These are phyloP conservation scores for Nemoura dubitans DNA, from an alignment of 2,888 invertebrate genomes.

Conservation along the genomic window DNA sequence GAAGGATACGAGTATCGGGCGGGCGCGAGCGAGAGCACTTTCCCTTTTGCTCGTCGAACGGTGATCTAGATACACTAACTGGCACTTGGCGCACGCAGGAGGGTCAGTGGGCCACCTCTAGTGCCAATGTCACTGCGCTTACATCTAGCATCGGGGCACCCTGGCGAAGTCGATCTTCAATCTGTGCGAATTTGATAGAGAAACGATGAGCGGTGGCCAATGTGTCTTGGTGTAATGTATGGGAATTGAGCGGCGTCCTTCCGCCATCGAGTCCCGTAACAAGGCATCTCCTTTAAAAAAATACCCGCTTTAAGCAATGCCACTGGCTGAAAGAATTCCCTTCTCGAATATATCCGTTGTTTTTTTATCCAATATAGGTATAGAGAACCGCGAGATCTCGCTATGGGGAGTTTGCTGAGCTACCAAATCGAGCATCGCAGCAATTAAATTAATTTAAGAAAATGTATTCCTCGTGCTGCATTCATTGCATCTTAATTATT, in stretches of 20 bases:
- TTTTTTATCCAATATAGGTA: background rate
- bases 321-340: background rate
- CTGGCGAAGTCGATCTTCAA: too few species aligned
- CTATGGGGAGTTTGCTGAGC: background rate
- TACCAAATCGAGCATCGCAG: slow-evolving; percentile 3
- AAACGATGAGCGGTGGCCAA: too few species aligned
- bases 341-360: background rate
- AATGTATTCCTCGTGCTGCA: slow-evolving; percentile 12
- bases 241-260: background rate
- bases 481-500: slow-evolving; percentile 12
- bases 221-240: too few species aligned
- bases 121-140: background rate
- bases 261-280: background rate
- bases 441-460: slow-evolving; percentile 2
- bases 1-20: background rate
- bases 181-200: too few species aligned
- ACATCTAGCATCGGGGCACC: too few species aligned
- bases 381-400: background rate
- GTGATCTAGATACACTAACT: background rate
- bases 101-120: background rate
- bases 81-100: background rate
- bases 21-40: background rate
- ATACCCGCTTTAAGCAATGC: background rate
- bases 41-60: background rate
- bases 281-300: background rate